Evolutionary conservation across 2,797 vertebrate species (phyloP).

Genomic region (Chelonia mydas): DNA sequence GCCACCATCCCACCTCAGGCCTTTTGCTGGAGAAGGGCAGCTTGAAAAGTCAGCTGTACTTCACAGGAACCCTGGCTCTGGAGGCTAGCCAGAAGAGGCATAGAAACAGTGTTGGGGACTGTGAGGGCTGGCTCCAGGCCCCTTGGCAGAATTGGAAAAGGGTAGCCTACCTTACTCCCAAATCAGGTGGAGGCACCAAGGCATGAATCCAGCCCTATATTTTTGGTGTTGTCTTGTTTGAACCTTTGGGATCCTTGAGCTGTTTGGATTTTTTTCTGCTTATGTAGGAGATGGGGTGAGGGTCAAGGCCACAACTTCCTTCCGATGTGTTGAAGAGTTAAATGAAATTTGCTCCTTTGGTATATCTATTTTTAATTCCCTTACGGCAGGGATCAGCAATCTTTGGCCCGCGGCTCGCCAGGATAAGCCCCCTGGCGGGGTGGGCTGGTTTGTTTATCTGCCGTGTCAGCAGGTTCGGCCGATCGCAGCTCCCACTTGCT

Average conservation of each 20-base stretch:
- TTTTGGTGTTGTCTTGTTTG: neutral
- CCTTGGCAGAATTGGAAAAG: neutral
- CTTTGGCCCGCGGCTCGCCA: too few relatives aligned
- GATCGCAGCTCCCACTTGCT: too few relatives aligned
- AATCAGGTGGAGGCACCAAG: neutral
- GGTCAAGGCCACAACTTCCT: neutral
- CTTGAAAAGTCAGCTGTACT: neutral
- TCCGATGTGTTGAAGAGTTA: neutral
- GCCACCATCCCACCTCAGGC: neutral
- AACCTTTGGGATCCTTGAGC: neutral
- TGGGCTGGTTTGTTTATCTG: too few relatives aligned
- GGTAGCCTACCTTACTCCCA: neutral
- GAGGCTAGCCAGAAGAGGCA: neutral
- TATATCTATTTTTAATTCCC: neutral
- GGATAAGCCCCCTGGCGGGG: too few relatives aligned
- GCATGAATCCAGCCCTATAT: neutral
- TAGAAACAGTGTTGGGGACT: neutral
- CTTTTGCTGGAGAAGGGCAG: neutral
- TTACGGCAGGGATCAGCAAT: neutral
- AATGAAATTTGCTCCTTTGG: neutral
- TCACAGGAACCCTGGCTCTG: neutral
- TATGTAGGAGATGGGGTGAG: rapidly evolving
- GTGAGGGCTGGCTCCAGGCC: neutral
- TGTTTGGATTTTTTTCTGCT: too few relatives aligned
- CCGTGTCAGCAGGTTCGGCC: too few relatives aligned